phyloP scores from a whole-genome alignment of 2,113 vertebrate species.

The Cynocephalus volans region DNA sequence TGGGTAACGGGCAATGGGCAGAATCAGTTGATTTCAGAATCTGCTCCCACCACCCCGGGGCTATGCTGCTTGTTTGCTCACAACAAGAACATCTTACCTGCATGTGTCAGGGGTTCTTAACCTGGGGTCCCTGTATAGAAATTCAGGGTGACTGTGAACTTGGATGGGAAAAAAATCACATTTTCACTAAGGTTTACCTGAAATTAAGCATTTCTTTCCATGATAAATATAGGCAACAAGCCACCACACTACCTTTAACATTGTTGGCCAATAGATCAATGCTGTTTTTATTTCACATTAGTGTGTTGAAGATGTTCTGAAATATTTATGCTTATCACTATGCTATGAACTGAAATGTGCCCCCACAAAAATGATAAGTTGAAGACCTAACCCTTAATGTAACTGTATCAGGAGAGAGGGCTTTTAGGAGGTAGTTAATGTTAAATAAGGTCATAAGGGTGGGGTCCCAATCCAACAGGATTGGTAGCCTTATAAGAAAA shows the following conservation, averaged over 20 bases:
- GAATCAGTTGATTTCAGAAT: not conserved
- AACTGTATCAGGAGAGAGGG: not conserved
- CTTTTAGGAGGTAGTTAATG: not conserved
- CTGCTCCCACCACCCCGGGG: not conserved
- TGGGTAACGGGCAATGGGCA: not conserved
- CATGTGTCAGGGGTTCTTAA: not conserved
- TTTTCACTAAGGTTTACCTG: slow-evolving; percentile 38
- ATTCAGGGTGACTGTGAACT: not conserved
- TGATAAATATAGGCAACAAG: slow-evolving; percentile 16
- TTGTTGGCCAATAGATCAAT: not conserved
- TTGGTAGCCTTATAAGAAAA: not conserved
- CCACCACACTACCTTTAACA: not conserved
- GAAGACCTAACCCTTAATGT: not conserved
- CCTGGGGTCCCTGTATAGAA: not conserved
- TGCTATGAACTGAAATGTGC: not conserved
- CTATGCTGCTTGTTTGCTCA: not conserved
- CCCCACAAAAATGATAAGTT: not conserved
- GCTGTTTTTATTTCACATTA: not conserved
- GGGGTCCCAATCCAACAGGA: not conserved
- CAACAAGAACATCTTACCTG: not conserved
- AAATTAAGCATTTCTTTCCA: not conserved
- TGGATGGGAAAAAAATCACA: not conserved
- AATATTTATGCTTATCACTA: not conserved
- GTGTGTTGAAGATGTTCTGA: not conserved
- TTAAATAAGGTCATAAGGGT: slow-evolving; percentile 10